Conservation (phyloP, 2,113 vertebrate genomes). For the Pygathrix nemaeus region DNA sequence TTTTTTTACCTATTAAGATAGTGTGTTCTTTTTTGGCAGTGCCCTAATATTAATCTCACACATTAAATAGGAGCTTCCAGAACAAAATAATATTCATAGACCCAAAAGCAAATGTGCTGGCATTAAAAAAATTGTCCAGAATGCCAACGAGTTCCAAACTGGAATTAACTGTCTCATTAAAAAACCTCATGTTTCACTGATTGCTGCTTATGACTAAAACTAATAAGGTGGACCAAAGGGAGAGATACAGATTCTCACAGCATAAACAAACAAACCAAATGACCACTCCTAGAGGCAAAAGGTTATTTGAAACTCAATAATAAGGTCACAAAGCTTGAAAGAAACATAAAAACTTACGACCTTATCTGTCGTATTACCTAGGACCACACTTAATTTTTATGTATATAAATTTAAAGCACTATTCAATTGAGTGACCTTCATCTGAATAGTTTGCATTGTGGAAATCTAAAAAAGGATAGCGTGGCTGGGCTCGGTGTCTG, state of each 20-base stretch:
- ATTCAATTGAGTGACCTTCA: neutral
- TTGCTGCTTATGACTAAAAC: slow-evolving; percentile 66
- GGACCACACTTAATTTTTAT: slow-evolving; percentile 30
- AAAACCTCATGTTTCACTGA: slow-evolving; percentile 58
- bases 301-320: slow-evolving; percentile 45
- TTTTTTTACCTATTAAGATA: neutral
- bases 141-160: slow-evolving; percentile 35
- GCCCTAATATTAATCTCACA: slow-evolving; percentile 40
- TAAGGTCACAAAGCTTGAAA: slow-evolving; percentile 58
- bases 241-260: slow-evolving; percentile 44
- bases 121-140: slow-evolving; percentile 51
- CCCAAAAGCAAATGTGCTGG: slow-evolving; percentile 63
- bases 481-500: too few relatives aligned
- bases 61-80: neutral
- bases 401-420: slow-evolving; percentile 2
- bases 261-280: slow-evolving; percentile 65
- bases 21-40: slow-evolving; percentile 3
- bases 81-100: slow-evolving; percentile 39
- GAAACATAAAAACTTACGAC: slow-evolving; percentile 33
- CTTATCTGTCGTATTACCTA: neutral
- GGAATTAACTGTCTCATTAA: slow-evolving; percentile 70
- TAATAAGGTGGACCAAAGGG: slow-evolving; percentile 63
- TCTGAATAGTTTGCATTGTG: neutral
- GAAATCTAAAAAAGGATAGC: neutral
- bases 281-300: slow-evolving; percentile 51